Evolutionary conservation across 2,888 invertebrate species (phyloP).

Genomic region (Cremastinae sp.): DNA sequence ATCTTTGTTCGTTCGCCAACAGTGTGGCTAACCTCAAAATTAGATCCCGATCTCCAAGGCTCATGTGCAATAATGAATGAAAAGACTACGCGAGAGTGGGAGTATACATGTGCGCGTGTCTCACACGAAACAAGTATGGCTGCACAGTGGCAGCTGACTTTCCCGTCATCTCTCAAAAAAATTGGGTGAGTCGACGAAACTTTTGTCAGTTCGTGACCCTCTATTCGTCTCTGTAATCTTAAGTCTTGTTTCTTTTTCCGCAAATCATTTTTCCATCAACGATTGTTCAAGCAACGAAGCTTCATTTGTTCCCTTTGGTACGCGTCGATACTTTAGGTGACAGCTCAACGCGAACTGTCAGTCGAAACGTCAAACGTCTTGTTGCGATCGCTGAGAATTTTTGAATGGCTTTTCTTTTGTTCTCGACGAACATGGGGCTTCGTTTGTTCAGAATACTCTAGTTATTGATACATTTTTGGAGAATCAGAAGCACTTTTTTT

Average conservation of each 20-base stretch:
- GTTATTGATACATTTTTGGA: too few relatives aligned
- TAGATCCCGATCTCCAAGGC: not conserved
- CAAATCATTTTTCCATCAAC: too few relatives aligned
- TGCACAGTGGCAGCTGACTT: conserved; percentile 75
- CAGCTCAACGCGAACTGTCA: too few relatives aligned
- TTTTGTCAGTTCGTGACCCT: not conserved
- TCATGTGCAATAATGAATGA: conserved; percentile 47
- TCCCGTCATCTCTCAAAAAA: conserved; percentile 67
- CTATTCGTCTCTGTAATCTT: not conserved
- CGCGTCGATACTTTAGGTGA: too few relatives aligned
- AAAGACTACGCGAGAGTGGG: conserved; percentile 16
- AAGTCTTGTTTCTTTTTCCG: not conserved
- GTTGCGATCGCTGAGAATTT: too few relatives aligned
- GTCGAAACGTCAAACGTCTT: too few relatives aligned
- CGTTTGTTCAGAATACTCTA: too few relatives aligned
- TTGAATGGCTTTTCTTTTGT: too few relatives aligned
- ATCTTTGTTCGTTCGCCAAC: conserved; percentile 1
- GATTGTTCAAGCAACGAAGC: too few relatives aligned
- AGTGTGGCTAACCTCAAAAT: too few relatives aligned
- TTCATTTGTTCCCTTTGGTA: too few relatives aligned
- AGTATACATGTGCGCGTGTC: conserved; percentile 60
- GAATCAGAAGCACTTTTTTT: not conserved
- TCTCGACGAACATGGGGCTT: too few relatives aligned
- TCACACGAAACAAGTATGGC: conserved; percentile 72
- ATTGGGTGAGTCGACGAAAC: conserved; percentile 74